Evolutionary conservation across 2,888 invertebrate species (phyloP), one percentile per base, ranked within the genome.

Genomic region (Cerastoderma edule): DNA sequence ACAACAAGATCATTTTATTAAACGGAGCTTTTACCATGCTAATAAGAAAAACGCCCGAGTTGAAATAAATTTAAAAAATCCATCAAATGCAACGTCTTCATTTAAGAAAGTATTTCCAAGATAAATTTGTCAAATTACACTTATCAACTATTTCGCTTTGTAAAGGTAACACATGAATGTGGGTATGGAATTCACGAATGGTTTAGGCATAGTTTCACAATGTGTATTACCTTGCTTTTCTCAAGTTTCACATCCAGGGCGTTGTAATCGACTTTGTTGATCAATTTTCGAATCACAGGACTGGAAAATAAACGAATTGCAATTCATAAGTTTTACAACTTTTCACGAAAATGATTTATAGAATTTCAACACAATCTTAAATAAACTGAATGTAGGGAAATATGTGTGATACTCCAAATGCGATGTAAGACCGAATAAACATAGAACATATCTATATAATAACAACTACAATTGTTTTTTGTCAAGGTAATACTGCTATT

Each of bases 251-350:
- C 78, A 78, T 91, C 89, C 54, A 92, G 78, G 0, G 92, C 92
- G 70, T 92, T 91, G 72, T 89, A 92, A 78, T 92, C 89, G 57
- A 89, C 87, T 80, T 91, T 92, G 82, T 92, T 92, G 64, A 92
- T 88, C 39, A 92, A 78, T 60, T 91, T 90, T 68, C 88, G 81
- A 16, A 92, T 88, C 24, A 92, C 86, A 19, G 92, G 92, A 67
- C 92, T 92, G 87, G 19, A 88, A 89, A 56, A 28, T 50, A 60
- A 19, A 33, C 39, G 22, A 22, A 32, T 22, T 46, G 24, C 48
- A 48, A 16, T 44, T 44, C 10, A 13, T 44, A 44, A 19, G 44
- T 44, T n/a, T n/a, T n/a, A n/a, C n/a, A n/a, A n/a, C n/a, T n/a
- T n/a, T n/a, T n/a, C n/a, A n/a, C n/a, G n/a, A n/a, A n/a, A n/a